These are phyloP conservation scores for Matsumurasca onukii DNA, from an alignment of 1,140 invertebrate species.

Conservation along the genomic window DNA sequence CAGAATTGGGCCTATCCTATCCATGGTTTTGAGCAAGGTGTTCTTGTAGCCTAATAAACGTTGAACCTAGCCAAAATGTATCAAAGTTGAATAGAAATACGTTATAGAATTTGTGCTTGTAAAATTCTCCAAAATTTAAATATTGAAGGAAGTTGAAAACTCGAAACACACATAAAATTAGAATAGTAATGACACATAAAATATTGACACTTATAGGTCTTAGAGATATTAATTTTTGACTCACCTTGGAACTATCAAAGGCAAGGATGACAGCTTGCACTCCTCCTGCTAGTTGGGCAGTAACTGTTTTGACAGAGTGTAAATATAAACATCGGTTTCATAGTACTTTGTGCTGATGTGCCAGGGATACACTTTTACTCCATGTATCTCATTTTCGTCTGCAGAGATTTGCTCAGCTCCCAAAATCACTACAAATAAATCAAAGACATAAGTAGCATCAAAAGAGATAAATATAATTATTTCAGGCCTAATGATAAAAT, in stretches of 20 bases:
- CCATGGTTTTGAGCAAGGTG: too few species aligned
- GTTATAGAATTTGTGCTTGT: too few species aligned
- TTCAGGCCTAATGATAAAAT: neutral
- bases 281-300: constrained; percentile 51
- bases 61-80: too few species aligned
- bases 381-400: constrained; percentile 45
- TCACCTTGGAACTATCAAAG: constrained; percentile 57
- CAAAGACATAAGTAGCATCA: constrained; percentile 33
- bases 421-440: constrained; percentile 47
- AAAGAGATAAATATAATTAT: neutral
- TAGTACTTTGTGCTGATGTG: constrained; percentile 69
- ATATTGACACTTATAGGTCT: neutral
- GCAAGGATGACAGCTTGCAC: constrained; percentile 61
- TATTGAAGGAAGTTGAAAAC: too few species aligned
- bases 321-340: constrained; percentile 57
- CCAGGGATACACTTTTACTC: constrained; percentile 56
- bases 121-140: too few species aligned
- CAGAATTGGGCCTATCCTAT: too few species aligned
- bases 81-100: too few species aligned
- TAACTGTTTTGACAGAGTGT: constrained; percentile 52
- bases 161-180: too few species aligned
- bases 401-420: constrained; percentile 49
- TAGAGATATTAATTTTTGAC: neutral
- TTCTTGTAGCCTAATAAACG: too few species aligned
- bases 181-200: too few species aligned